Conservation (phyloP, 2,113 vertebrate species). For the Hemiprocne comata region DNA sequence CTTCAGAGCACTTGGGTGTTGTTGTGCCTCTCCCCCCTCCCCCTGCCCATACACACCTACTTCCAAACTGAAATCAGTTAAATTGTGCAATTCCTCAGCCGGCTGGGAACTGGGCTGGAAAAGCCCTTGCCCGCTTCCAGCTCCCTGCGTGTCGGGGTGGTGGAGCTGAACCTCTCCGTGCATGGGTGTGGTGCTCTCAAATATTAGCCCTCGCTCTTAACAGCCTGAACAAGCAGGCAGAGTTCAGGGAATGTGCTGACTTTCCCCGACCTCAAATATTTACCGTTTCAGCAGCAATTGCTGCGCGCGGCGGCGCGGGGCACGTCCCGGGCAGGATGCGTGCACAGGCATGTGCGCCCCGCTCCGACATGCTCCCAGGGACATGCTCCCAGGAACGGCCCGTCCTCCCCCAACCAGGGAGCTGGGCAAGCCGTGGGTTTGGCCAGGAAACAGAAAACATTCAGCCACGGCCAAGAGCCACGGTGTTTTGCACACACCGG, state of each 20-base stretch:
- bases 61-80: background rate
- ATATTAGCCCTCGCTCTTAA: conserved; percentile 67
- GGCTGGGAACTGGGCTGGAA: conserved; percentile 3
- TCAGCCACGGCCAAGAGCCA: background rate
- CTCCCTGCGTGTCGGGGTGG: background rate
- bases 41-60: background rate
- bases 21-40: background rate
- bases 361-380: background rate
- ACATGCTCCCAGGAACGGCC: too few relatives aligned
- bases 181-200: conserved; percentile 62
- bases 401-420: background rate
- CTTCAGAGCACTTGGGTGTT: background rate
- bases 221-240: conserved; percentile 63
- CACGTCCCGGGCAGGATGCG: conserved; percentile 24
- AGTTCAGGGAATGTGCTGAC: conserved; percentile 58
- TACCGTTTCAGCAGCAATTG: conserved; percentile 13
- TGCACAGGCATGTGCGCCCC: background rate
- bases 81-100: background rate
- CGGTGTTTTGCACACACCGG: accelerated
- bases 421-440: background rate
- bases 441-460: background rate
- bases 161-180: background rate
- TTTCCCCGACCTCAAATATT: conserved; percentile 67
- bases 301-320: background rate
- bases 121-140: background rate